phyloP scores from a whole-genome alignment of 2,113 vertebrate genomes.

The Strix uralensis region DNA sequence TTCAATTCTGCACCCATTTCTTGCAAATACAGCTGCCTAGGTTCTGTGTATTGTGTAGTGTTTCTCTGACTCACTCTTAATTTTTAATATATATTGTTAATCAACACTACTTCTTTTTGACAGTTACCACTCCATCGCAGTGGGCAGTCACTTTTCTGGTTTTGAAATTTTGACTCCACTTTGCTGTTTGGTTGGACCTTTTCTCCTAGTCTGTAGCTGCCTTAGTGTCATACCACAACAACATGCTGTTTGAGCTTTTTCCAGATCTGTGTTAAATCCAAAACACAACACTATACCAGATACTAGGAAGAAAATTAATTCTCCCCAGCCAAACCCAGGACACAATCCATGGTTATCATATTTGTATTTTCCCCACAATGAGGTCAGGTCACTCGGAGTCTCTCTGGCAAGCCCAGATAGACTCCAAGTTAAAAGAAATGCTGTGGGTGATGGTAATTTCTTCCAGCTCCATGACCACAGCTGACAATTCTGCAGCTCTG shows the following conservation, averaged over 20 bases:
- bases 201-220: neutral
- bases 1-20: neutral
- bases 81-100: neutral
- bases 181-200: neutral
- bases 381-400: neutral
- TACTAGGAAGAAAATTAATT: no score
- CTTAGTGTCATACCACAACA: neutral
- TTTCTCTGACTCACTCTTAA: neutral
- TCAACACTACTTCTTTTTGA: neutral
- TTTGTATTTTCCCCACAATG: neutral
- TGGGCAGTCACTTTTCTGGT: neutral
- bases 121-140: neutral
- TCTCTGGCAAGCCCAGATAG: neutral
- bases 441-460: neutral
- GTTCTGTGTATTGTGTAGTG: neutral
- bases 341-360: neutral
- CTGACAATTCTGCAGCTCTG: neutral
- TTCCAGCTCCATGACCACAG: neutral
- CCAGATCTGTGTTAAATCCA: no score
- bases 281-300: no score
- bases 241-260: neutral
- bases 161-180: neutral
- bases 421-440: neutral
- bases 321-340: no score
- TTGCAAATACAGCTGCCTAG: neutral